Conservation (phyloP, 2,888 invertebrate species). For the Drosophila monieri region DNA sequence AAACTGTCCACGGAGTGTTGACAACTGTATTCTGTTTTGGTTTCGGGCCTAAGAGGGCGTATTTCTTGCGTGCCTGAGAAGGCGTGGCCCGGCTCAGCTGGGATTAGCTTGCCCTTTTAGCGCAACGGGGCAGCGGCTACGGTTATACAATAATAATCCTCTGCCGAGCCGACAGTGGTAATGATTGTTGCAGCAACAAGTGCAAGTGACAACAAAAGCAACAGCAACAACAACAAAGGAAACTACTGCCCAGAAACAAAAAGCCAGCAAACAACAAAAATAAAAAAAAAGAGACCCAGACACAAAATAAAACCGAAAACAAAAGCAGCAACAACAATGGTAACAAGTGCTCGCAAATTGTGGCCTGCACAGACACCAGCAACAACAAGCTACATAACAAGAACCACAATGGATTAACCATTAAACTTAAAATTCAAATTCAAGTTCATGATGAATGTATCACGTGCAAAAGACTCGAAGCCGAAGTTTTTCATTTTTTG, state of each 20-base stretch:
- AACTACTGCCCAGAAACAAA: constrained; percentile 15
- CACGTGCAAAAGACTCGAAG: constrained; percentile 62
- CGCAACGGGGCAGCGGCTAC: constrained; percentile 18
- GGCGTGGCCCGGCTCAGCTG: constrained; percentile 50
- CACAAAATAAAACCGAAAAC: constrained; percentile 28
- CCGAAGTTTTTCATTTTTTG: constrained; percentile 14
- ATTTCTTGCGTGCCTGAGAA: neutral
- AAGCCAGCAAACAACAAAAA: neutral
- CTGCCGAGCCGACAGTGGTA: constrained; percentile 2
- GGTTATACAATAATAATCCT: constrained; percentile 60
- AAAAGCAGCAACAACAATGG: constrained; percentile 49
- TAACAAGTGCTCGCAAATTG: constrained; percentile 73
- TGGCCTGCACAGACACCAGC: constrained; percentile 47
- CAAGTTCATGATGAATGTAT: constrained; percentile 80
- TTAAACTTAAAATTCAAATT: constrained; percentile 81
- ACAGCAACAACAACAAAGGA: constrained; percentile 14
- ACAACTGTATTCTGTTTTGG: constrained; percentile 10
- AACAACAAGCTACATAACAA: constrained; percentile 19
- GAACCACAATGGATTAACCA: constrained; percentile 68
- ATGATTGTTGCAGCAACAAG: constrained; percentile 50
- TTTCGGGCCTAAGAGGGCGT: constrained; percentile 11
- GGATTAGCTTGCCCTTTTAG: constrained; percentile 16
- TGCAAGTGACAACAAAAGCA: constrained; percentile 67
- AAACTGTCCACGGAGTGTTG: constrained; percentile 10
- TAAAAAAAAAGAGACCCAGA: constrained; percentile 12